These are phyloP conservation scores for Apantesis nais DNA, from an alignment of 2,888 invertebrate genomes.

Conservation along the genomic window DNA sequence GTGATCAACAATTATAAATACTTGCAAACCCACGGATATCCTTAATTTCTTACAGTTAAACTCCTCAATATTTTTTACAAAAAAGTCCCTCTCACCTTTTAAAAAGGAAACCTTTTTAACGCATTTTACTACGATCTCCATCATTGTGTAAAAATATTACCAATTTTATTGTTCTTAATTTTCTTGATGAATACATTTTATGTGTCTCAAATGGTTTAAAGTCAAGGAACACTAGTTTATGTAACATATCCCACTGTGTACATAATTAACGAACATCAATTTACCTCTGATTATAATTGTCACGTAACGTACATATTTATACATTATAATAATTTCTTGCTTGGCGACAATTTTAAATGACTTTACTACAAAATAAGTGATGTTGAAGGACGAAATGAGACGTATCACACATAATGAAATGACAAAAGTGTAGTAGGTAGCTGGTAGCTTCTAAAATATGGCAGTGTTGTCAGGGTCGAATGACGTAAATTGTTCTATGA, in stretches of 20 bases:
- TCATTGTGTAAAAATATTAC: background rate
- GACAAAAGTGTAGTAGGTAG: conserved; percentile 26
- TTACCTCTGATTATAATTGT: conserved; percentile 1
- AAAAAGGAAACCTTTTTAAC: too few species aligned
- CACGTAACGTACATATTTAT: conserved; percentile 2
- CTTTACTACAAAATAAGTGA: conserved; percentile 46
- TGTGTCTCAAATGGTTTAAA: background rate
- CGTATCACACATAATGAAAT: conserved; percentile 22
- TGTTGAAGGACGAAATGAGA: conserved; percentile 35
- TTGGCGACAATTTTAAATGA: conserved; percentile 37
- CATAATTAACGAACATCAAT: conserved; percentile 1
- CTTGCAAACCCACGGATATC: conserved; percentile 11
- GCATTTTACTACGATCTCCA: background rate
- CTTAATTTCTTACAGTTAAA: background rate
- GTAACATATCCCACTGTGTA: background rate
- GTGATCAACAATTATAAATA: conserved; percentile 16
- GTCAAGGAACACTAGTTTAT: background rate
- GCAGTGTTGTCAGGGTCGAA: conserved; percentile 49
- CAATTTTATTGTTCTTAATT: background rate
- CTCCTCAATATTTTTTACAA: background rate
- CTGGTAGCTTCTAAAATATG: conserved; percentile 41
- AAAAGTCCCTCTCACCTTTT: background rate
- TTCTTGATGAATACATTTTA: conserved; percentile 4
- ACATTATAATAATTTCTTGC: conserved; percentile 11
- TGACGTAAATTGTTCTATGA: conserved; percentile 44